phyloP scores from a whole-genome alignment of 1,140 invertebrate genomes.

The Camponotus floridanus region DNA sequence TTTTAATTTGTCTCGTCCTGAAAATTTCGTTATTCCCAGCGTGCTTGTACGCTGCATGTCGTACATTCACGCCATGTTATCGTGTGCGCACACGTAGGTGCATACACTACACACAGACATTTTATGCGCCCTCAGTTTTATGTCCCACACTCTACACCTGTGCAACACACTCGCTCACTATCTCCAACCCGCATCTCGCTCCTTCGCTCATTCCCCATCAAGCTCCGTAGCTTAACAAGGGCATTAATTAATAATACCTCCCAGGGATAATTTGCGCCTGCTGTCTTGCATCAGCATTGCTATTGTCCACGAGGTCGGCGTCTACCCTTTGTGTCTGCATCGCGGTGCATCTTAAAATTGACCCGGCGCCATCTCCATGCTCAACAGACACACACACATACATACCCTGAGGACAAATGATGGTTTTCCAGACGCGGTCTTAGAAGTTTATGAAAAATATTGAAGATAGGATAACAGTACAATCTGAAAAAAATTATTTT shows the following conservation, averaged over 20 bases:
- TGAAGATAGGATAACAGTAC: background rate
- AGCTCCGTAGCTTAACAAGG: constrained; percentile 63
- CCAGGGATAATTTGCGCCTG: constrained; percentile 67
- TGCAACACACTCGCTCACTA: constrained; percentile 59
- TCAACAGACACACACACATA: background rate
- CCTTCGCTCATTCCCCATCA: constrained; percentile 22
- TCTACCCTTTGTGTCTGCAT: constrained; percentile 36
- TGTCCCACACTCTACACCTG: constrained; percentile 55
- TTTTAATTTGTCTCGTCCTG: constrained; percentile 68
- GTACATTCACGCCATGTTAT: constrained; percentile 42
- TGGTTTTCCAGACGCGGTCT: background rate
- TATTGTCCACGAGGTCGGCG: constrained; percentile 57
- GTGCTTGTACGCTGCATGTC: constrained; percentile 52
- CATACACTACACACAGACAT: constrained; percentile 42
- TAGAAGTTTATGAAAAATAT: background rate
- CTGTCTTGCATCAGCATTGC: constrained; percentile 65
- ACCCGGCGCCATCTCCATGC: constrained; percentile 33
- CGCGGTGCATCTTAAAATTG: constrained; percentile 67
- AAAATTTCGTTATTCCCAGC: constrained; percentile 68
- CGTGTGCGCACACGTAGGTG: background rate
- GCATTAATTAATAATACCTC: constrained; percentile 74
- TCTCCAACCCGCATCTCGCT: constrained; percentile 47
- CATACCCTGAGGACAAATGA: background rate
- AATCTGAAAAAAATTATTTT: background rate
- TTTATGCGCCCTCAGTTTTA: constrained; percentile 75